These are phyloP conservation scores for Corydoras sp. DNA, from an alignment of 2,113 vertebrate species.

Conservation along the genomic window DNA sequence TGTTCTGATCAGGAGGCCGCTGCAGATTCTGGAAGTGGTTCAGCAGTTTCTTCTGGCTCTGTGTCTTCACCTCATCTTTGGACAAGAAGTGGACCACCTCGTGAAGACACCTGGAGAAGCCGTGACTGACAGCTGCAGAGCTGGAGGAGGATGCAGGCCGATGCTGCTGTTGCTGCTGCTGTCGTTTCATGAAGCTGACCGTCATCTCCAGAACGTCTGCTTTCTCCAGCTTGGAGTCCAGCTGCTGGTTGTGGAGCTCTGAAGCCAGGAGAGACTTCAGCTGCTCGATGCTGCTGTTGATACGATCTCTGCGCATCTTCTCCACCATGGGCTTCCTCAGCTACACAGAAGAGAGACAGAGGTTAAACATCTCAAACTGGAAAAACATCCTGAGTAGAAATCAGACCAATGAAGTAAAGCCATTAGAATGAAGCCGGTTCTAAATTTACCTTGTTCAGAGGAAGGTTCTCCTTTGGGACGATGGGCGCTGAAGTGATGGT, in stretches of 20 bases:
- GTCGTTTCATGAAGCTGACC: conserved; percentile 44
- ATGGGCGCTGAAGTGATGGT: conserved; percentile 46
- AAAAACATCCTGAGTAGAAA: neutral
- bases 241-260: conserved; percentile 55
- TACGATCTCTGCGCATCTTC: conserved; percentile 38
- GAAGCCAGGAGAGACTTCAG: conserved; percentile 57
- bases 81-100: conserved; percentile 42
- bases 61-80: conserved; percentile 27
- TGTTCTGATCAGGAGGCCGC: conserved; percentile 15
- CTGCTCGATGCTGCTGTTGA: conserved; percentile 52
- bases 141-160: conserved; percentile 44
- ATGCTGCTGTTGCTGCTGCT: conserved; percentile 11
- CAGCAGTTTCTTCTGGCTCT: conserved; percentile 25
- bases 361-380: conserved; percentile 20
- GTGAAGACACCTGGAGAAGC: conserved; percentile 46
- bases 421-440: neutral
- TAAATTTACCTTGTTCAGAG: neutral
- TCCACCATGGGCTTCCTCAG: conserved; percentile 46
- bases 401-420: neutral
- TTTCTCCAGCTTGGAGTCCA: conserved; percentile 64
- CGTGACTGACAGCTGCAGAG: conserved; percentile 32
- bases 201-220: conserved; percentile 60
- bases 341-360: conserved; percentile 33
- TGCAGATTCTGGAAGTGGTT: conserved; percentile 43
- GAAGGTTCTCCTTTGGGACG: conserved; percentile 22